Evolutionary conservation across 1,140 invertebrate species (phyloP), one percentile per base, ranked within the genome.

Genomic region (Drosophila neocordata): DNA sequence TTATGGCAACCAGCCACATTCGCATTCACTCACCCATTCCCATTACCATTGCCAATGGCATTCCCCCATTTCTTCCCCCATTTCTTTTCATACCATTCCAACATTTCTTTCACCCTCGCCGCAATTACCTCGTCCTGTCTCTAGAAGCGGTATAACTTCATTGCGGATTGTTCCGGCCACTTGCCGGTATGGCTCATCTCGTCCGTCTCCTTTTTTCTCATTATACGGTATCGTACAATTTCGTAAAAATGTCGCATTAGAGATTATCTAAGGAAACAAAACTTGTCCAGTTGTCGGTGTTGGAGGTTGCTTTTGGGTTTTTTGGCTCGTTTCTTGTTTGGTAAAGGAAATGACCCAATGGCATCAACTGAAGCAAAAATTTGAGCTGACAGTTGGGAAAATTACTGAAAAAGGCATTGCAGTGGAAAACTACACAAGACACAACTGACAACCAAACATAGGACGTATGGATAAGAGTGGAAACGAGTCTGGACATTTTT

Each of bases 231-330:
- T 79, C 83, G 79, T 88, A 84, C 83, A 88, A 88, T 88, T 88
- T 88, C 83, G 83, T 88, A 88, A 88, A 88, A 88, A 88, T 88
- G 83, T 88, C 83, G 83, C 83, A 88, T 88, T 88, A 88, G 83
- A 88, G 83, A 88, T 88, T 88, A 88, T 88, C 83, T 88, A 73
- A 73, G 83, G 76, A 79, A 88, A 88, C 79, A 88, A 31, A 88
- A 88, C 83, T 88, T 88, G 84, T 82, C 73, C 63, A 65, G 81
- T 65, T 72, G 15, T 48, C 15, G 27, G 27, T 31, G 27, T 24
- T 31, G 27, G 27, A 20, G 12, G 15, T 13, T 48, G 34, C 55
- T 6, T 27, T 35, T 31, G 58, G 44, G n/a, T n/a, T 52, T 66
- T 31, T 44, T 67, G 64, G 67, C 58, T 69, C 56, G 76, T 62